A percentile compares a stretch with the other conserved stretches of the same genome.
phyloP scores from a whole-genome alignment of 2,888 invertebrate species.

The Pogonocherus hispidulus region DNA sequence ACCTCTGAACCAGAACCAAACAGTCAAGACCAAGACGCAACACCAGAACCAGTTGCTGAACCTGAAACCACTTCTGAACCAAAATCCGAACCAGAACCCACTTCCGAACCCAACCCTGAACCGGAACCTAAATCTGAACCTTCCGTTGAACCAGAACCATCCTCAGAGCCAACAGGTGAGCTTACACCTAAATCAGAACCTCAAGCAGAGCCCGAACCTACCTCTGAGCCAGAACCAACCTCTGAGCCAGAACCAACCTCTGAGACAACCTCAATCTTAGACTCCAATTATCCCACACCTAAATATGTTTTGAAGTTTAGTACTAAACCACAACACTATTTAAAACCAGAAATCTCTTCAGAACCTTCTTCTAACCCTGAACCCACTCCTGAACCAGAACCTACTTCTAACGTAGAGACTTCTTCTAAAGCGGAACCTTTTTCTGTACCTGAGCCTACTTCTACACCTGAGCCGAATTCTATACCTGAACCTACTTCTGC shows the following conservation, averaged over 20 bases:
- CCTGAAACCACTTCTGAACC: constrained; percentile 62
- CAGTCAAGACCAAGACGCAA: constrained; percentile 51
- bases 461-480: constrained; percentile 66
- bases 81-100: constrained; percentile 67
- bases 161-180: constrained; percentile 67
- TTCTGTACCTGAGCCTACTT: constrained; percentile 68
- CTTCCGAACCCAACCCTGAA: constrained; percentile 63
- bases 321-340: constrained; percentile 57
- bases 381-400: constrained; percentile 65
- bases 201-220: constrained; percentile 67
- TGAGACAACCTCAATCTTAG: constrained; percentile 45
- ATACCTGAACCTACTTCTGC: constrained; percentile 63
- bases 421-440: constrained; percentile 66
- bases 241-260: constrained; percentile 42
- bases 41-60: constrained; percentile 68
- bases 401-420: constrained; percentile 66
- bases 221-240: constrained; percentile 66
- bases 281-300: background rate
- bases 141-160: constrained; percentile 63
- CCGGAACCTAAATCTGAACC: constrained; percentile 58
- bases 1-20: constrained; percentile 62
- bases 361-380: constrained; percentile 63
- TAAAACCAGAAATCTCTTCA: constrained; percentile 61
- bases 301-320: constrained; percentile 53
- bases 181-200: constrained; percentile 66